These are phyloP conservation scores for Brachionus manjavacas DNA, from an alignment of 1,140 invertebrate species.

Conservation along the genomic window DNA sequence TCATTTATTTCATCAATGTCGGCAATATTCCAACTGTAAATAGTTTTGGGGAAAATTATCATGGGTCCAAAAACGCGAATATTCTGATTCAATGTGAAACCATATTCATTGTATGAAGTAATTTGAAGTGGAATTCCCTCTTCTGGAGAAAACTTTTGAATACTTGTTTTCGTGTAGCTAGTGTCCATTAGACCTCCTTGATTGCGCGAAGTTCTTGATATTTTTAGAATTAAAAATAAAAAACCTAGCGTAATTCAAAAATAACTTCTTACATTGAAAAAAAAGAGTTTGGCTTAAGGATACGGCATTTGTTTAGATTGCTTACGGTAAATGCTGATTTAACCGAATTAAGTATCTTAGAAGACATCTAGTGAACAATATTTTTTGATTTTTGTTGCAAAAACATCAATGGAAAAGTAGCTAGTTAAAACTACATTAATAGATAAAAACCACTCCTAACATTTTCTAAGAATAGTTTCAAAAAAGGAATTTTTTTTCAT, in stretches of 20 bases:
- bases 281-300: not conserved
- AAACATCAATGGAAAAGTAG: not conserved
- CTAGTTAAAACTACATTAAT: not conserved
- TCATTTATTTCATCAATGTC: slow-evolving; percentile 35
- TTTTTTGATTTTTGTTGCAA: too few species aligned
- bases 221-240: not conserved
- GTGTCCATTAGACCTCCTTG: not conserved
- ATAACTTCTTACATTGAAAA: not conserved
- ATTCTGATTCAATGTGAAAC: slow-evolving; percentile 26
- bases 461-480: not conserved
- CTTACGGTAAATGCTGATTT: not conserved
- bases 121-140: slow-evolving; percentile 28
- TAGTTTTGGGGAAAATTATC: slow-evolving; percentile 32
- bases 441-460: not conserved
- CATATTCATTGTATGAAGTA: slow-evolving; percentile 26
- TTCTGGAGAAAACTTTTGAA: not conserved
- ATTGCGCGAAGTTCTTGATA: not conserved
- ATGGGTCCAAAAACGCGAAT: slow-evolving; percentile 7
- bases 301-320: not conserved
- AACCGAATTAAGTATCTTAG: not conserved
- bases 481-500: not conserved
- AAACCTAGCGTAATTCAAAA: not conserved
- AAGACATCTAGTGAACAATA: not conserved
- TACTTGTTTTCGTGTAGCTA: slow-evolving; percentile 19
- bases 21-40: slow-evolving; percentile 31